A percentile compares a stretch with the other conserved stretches of the same genome.
phyloP scores from a whole-genome alignment of 2,113 vertebrate species.

The Diadophis punctatus region DNA sequence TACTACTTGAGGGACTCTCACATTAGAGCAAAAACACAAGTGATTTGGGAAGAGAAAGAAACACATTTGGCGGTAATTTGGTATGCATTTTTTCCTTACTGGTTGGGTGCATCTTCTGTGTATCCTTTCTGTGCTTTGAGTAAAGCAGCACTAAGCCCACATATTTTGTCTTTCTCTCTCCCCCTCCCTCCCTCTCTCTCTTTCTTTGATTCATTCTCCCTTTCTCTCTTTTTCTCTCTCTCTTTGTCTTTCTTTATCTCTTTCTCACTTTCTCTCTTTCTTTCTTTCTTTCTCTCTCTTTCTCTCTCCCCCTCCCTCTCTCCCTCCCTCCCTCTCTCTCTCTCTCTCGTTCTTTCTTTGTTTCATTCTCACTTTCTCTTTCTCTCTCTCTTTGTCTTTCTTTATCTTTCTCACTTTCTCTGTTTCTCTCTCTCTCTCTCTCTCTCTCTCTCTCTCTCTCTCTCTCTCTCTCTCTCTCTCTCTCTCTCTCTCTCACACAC shows the following conservation, averaged over 20 bases:
- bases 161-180: neutral
- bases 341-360: no score
- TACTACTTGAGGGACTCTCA: neutral
- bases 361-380: fast-evolving
- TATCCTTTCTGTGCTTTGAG: neutral
- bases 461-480: no score
- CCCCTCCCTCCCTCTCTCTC: no score
- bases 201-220: no score
- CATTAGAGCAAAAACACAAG: neutral
- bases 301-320: fast-evolving
- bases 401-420: fast-evolving
- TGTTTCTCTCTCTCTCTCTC: neutral
- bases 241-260: fast-evolving
- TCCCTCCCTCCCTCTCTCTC: no score
- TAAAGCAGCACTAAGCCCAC: neutral
- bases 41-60: neutral
- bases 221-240: no score
- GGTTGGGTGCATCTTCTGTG: neutral
- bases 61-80: neutral
- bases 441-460: neutral
- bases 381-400: no score
- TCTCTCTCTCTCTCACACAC: no score
- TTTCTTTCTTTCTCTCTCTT: fast-evolving
- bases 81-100: neutral
- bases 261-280: fast-evolving